phyloP scores from a whole-genome alignment of 2,797 vertebrate species.

The Clarias platycephalus region DNA sequence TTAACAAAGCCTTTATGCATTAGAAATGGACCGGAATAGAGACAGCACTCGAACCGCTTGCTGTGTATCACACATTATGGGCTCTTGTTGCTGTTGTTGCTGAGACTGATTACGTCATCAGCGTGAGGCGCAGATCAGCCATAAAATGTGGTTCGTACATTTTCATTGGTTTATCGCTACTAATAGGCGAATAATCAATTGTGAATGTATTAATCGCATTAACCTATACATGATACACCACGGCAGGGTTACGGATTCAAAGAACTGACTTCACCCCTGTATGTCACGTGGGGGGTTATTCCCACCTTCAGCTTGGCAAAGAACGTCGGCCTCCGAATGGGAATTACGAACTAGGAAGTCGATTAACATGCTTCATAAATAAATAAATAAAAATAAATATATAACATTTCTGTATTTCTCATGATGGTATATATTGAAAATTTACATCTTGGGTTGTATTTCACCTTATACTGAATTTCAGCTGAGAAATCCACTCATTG shows the following conservation, averaged over 20 bases:
- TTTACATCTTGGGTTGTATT: neutral
- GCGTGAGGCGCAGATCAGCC: neutral
- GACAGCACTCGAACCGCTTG: neutral
- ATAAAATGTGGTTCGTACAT: neutral
- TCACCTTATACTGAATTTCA: neutral
- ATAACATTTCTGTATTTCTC: neutral
- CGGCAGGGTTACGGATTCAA: neutral
- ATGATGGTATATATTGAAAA: neutral
- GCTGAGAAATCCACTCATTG: neutral
- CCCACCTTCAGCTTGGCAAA: neutral
- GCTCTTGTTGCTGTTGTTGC: slow-evolving; percentile 13
- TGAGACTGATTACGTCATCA: slow-evolving; percentile 4
- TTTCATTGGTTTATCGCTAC: neutral
- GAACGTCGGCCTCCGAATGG: neutral
- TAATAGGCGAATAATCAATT: neutral
- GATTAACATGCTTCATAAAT: neutral
- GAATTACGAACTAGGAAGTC: slow-evolving; percentile 6
- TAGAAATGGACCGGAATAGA: neutral
- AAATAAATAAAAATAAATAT: neutral
- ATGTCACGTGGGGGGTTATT: neutral
- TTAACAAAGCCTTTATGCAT: neutral
- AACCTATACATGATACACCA: neutral
- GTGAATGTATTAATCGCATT: neutral
- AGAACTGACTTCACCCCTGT: neutral
- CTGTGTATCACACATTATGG: neutral